Evolutionary conservation across 2,797 vertebrate genomes (phyloP).

Genomic region (Leptatherina wallacei): DNA sequence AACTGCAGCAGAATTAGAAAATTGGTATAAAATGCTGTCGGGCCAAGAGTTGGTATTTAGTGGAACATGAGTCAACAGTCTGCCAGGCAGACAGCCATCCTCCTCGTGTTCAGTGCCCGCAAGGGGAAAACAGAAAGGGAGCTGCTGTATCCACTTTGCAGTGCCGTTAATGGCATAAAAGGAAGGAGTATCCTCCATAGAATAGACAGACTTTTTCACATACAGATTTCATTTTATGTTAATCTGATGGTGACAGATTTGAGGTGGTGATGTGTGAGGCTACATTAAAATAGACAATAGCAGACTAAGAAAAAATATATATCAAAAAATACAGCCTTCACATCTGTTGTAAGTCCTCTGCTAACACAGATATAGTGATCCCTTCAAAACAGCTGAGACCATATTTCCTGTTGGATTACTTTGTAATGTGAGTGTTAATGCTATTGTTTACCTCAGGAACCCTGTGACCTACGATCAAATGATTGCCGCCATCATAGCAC

Average conservation of each 20-base stretch:
- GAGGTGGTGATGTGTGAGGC: not conserved
- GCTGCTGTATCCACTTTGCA: constrained; percentile 34
- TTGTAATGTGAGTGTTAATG: constrained; percentile 14
- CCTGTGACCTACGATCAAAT: constrained; percentile 33
- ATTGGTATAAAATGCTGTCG: constrained; percentile 26
- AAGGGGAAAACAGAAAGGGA: constrained; percentile 34
- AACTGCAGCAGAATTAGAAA: constrained; percentile 21
- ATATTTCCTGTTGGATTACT: constrained; percentile 3
- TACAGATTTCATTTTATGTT: constrained; percentile 6
- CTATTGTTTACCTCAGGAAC: constrained; percentile 31
- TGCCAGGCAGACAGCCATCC: constrained; percentile 27
- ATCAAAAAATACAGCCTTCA: not conserved
- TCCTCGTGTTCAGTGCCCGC: constrained; percentile 37
- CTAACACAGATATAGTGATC: not conserved
- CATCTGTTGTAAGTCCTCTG: constrained; percentile 1
- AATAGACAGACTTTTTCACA: constrained; percentile 7
- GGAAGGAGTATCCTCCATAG: constrained; percentile 36
- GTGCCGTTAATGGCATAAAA: constrained; percentile 45
- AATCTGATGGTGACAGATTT: constrained; percentile 15
- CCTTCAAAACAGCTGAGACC: not conserved
- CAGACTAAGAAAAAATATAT: not conserved
- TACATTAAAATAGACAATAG: constrained; percentile 3
- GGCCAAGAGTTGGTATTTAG: constrained; percentile 31
- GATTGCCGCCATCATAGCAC: constrained; percentile 7
- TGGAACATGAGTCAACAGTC: constrained; percentile 45